A percentile compares a stretch with the other conserved stretches of the same genome.
Evolutionary conservation across 2,113 vertebrate species (phyloP).

Genomic region (Gila orcuttii): DNA sequence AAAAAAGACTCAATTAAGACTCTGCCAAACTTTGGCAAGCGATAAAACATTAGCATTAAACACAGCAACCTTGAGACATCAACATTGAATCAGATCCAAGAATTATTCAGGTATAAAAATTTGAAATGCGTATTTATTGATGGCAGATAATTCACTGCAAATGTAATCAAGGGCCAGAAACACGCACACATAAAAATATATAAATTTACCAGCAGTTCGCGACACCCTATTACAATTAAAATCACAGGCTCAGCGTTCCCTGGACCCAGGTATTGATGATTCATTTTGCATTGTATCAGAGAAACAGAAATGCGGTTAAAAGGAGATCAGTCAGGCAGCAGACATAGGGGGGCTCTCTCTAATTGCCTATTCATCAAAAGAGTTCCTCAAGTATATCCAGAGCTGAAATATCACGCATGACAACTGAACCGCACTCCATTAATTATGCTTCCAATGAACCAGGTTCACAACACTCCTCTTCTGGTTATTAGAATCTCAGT

Average conservation of each 20-base stretch:
- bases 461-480: conserved; percentile 54
- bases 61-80: background rate
- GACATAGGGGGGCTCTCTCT: conserved; percentile 70
- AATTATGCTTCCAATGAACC: conserved; percentile 73
- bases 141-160: conserved; percentile 19
- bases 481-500: conserved; percentile 36
- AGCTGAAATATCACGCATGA: conserved; percentile 70
- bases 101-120: conserved; percentile 3
- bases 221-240: conserved; percentile 70
- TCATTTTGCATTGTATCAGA: conserved; percentile 80
- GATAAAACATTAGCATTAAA: background rate
- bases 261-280: conserved; percentile 73
- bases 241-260: conserved; percentile 59
- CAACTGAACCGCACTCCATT: conserved; percentile 73
- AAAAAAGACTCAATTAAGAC: conserved; percentile 28
- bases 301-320: conserved; percentile 79
- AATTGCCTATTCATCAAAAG: conserved; percentile 82
- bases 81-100: background rate
- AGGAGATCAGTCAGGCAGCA: conserved; percentile 78
- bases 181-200: background rate
- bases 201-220: conserved; percentile 12
- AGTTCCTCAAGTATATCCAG: conserved; percentile 70
- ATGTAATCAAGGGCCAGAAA: conserved; percentile 40
- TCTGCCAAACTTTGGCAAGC: conserved; percentile 14
- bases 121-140: conserved; percentile 25